phyloP scores from a whole-genome alignment of 2,888 invertebrate genomes.

The Tanytarsus gracilentus region DNA sequence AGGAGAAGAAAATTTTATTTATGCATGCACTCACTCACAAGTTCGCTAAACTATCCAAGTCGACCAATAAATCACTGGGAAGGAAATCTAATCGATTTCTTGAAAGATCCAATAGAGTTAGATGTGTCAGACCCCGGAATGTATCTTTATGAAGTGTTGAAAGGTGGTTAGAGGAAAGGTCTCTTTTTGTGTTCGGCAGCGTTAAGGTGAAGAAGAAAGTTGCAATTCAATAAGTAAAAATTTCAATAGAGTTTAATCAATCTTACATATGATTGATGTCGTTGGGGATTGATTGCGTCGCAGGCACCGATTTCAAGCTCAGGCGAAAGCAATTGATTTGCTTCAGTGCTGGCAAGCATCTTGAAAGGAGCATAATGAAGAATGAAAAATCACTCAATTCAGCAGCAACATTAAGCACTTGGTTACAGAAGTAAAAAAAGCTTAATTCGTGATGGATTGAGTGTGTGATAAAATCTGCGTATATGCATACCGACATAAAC shows the following conservation, averaged over 20 bases:
- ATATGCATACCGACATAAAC: conserved; percentile 46
- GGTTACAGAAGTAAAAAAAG: too few relatives aligned
- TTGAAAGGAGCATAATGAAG: neutral
- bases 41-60: conserved; percentile 49
- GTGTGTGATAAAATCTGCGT: too few relatives aligned
- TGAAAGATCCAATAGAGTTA: conserved; percentile 56
- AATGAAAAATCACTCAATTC: neutral
- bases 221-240: neutral
- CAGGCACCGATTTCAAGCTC: conserved; percentile 48
- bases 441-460: too few relatives aligned
- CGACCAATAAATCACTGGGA: conserved; percentile 51
- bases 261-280: conserved; percentile 53
- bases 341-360: conserved; percentile 53
- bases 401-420: too few relatives aligned
- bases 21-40: conserved; percentile 47
- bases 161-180: conserved; percentile 57
- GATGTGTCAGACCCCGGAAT: conserved; percentile 50
- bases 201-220: neutral
- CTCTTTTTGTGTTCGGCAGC: conserved; percentile 44
- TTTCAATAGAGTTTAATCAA: neutral
- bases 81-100: conserved; percentile 56
- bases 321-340: conserved; percentile 57
- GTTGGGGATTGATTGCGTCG: conserved; percentile 52
- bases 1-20: neutral
- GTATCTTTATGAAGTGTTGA: conserved; percentile 55